Conservation (phyloP, 1,140 invertebrate species). For the Amphibalanus amphitrite region DNA sequence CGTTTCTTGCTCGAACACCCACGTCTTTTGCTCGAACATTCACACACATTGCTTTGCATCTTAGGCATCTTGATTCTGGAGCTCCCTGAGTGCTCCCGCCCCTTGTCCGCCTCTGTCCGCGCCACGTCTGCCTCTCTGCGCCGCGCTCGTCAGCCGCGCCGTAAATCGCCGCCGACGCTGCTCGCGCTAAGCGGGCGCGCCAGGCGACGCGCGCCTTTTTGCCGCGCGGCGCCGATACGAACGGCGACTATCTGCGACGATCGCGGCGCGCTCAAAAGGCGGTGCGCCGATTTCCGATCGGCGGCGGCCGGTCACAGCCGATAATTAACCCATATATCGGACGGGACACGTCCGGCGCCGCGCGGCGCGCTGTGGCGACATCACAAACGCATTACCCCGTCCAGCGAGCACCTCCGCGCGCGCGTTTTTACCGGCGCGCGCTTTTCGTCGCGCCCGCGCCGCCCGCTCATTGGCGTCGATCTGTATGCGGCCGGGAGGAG, state of each 20-base stretch:
- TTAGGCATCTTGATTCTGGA: too few species aligned
- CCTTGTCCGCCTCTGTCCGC: too few species aligned
- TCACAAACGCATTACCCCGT: constrained; percentile 1
- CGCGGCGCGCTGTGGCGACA: not conserved
- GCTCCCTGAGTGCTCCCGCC: too few species aligned
- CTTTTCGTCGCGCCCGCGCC: not conserved
- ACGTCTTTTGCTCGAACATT: too few species aligned
- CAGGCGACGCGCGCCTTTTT: not conserved
- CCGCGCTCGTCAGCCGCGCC: too few species aligned
- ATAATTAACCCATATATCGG: constrained; percentile 2
- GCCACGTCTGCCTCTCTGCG: too few species aligned
- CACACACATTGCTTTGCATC: too few species aligned
- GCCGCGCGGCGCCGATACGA: not conserved
- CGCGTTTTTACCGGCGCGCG: not conserved
- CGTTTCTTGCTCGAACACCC: too few species aligned
- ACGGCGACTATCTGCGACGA: not conserved
- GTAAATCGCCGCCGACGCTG: not conserved
- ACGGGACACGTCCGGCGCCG: not conserved
- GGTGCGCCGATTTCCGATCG: not conserved
- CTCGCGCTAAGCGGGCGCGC: not conserved
- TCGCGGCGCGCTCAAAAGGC: not conserved
- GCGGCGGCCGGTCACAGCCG: too few species aligned
- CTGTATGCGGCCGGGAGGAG: not conserved
- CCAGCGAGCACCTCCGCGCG: not conserved
- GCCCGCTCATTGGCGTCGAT: not conserved